Base-by-base conservation (phyloP, 1,140 invertebrate species). In the Pogonomyrmex barbatus region DNA sequence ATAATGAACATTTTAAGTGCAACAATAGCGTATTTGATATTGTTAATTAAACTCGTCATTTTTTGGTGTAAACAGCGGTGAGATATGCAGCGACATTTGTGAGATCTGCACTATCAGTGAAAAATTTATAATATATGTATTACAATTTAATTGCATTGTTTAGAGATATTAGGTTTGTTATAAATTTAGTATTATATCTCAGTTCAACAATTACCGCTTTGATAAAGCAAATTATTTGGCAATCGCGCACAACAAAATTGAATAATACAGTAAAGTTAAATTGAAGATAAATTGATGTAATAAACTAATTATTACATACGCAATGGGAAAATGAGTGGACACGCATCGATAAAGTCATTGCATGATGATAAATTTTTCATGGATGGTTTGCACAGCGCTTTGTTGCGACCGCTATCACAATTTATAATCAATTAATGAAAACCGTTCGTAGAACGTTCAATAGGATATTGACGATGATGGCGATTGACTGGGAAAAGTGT, bases 21-120 rank as follows among this genome's bases (percentile, higher is more conserved):
- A 45, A n/a, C 10, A 58, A 33, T 81, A 24, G 0, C 78, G 5
- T 70, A 33, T 0, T 42, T 24, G 4, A n/a, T 70, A 33, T 36
- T 81, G 3, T 54, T 70, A 58, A 30, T 70, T 45, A 70, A 81
- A 58, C 39, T 81, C 1, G 2, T 54, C 1, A 70, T 56, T 70
- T 70, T 81, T 45, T 81, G 65, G 63, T 70, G 4, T 50, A 81
- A 81, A 68, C 36, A 70, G 39, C 63, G 78, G 63, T 81, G 65
- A 81, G 65, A 70, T 45, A 70, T 2, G 50, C 63, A 81, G 17
- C 30, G 12, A 14, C 33, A 50, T 1, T 2, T 47, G 62, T 71
- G 39, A 45, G 14, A 70, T 56, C 33, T 10, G 50, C 50, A 70
- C 24, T 56, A 14, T 58, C 14, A 39, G 9, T 50, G n/a, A 65